Evolutionary conservation across 23 tunicate species (phyloP).

Genomic region (Phallusia fumigata): DNA sequence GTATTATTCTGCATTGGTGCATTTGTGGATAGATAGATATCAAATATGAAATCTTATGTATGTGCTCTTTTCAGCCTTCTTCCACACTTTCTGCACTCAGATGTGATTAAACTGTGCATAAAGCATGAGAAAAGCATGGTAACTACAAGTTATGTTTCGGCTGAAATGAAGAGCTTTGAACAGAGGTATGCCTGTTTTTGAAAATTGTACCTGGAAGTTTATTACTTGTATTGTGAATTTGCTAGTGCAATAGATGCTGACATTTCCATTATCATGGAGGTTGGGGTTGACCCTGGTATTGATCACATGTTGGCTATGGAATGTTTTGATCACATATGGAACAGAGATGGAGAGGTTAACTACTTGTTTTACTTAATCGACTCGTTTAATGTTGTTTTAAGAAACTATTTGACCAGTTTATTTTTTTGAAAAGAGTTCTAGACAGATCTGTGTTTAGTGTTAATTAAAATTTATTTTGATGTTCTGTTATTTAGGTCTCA

Average conservation of each 20-base stretch:
- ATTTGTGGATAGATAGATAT: not conserved
- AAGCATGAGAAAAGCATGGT: constrained; percentile 73
- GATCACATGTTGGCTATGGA: constrained; percentile 99
- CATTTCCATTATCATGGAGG: constrained; percentile 79
- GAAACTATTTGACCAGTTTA: too few species aligned
- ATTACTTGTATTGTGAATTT: not conserved
- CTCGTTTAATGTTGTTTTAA: too few species aligned
- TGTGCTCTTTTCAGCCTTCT: constrained; percentile 52
- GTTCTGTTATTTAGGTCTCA: constrained; percentile 33
- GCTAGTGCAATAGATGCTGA: constrained; percentile 79
- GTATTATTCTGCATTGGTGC: constrained; percentile 15
- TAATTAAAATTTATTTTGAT: not conserved
- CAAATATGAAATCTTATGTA: not conserved
- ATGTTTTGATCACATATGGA: constrained; percentile 79
- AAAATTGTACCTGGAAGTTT: not conserved
- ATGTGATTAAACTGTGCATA: constrained; percentile 58
- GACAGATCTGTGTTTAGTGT: too few species aligned
- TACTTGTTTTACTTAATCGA: not conserved
- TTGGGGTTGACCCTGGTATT: constrained; percentile 97
- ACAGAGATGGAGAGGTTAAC: constrained; percentile 60
- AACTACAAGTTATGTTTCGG: constrained; percentile 85
- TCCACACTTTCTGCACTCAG: constrained; percentile 80
- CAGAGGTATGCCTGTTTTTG: constrained; percentile 30
- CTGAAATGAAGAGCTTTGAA: constrained; percentile 46
- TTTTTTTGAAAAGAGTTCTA: too few species aligned